Base-by-base conservation (phyloP, 2,797 vertebrate genomes). In the Coreius guichenoti region DNA sequence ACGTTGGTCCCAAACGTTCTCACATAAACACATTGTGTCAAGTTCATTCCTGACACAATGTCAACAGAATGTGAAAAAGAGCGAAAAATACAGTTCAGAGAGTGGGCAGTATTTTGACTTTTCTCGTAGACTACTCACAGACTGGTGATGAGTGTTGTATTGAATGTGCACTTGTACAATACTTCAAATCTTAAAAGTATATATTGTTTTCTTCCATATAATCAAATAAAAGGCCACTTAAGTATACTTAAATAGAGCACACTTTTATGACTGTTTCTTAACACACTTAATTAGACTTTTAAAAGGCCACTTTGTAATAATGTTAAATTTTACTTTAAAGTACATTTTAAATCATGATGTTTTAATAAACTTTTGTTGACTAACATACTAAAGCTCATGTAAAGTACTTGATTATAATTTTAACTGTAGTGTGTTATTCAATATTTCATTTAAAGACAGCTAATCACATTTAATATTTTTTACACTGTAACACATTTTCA, bases 1-100 rank as follows among this genome's bases (percentile, higher is more conserved):
- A 58, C 23, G 70, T 61, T 1, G 56, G 56, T 63, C 56, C 56
- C 76, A 63, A 29, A 29, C 14, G 1, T 79, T 63, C 36, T 63
- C 5, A 45, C 36, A 58, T 39, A 79, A 43, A 63, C 76, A 43
- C 56, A 79, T 63, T 79, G 56, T 79, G 36, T 45, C 56, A 79
- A 63, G 56, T 45, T 63, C 7, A 36, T 51, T 54, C 45, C 17
- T 81, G 63, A 70, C 63, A 81, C 29, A 81, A n/a, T 70, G 45
- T 79, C 76, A 63, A 79, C 56, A 78, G 36, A 43, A 63, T 61
- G 36, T 78, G 76, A 61, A 78, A 78, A 78, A 17, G 23, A 43
- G 5, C 0, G 0, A 29, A 63, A 63, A 29, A 79, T 63, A 29
- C 21, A 45, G 76, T 45, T 45, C 36, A 63, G 17, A 63, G 36